Base-by-base conservation (phyloP, 2,797 vertebrate species). In the Chloroceryle inda region DNA sequence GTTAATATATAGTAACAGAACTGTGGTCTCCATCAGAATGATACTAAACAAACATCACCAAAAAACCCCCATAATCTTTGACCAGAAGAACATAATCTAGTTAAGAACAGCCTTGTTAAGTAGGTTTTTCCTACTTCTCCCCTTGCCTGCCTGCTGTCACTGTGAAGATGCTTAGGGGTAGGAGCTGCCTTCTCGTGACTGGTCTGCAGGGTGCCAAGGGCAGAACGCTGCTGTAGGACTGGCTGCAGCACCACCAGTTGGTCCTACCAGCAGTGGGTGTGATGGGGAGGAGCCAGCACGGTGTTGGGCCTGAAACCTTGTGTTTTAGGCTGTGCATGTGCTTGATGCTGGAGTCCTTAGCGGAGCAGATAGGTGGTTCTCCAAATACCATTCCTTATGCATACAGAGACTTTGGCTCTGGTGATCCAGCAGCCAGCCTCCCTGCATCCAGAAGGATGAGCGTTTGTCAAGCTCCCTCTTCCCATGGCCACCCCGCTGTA, bases 401-500 rank as follows among this genome's bases (percentile, higher is more conserved):
- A 10, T 8, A 27, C 12, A 44, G 78, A 49, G 29, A n/a, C 44
- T 59, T 2, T 24, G 29, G 18, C 19, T 45, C 37, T 22, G 13
- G 2, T 27, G 24, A 35, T 72, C 50, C 37, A 33, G 31, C 31
- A 49, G 69, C 14, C 64, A 81, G 45, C 23, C 10, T 55, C 8
- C 29, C 29, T 50, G 37, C 64, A 47, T 27, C 35, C 19, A 24
- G 29, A 45, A 66, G 10, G 53, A 8, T 0, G 2, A 44, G 76
- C 44, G 5, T 24, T 26, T 45, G 23, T 19, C 31, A 9, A 40
- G n/a, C 11, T 45, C n/a, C 33, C 14, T 81, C 27, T 26, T 71
- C n/a, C 64, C 9, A 1, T 2, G 52, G 23, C 23, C 23, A 35
- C 35, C 21, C 11, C 0, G 0, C 50, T 3, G 0, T 26, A n/a